These are phyloP conservation scores for Parthenolecanium corni DNA, from an alignment of 2,888 invertebrate species.

Conservation along the genomic window DNA sequence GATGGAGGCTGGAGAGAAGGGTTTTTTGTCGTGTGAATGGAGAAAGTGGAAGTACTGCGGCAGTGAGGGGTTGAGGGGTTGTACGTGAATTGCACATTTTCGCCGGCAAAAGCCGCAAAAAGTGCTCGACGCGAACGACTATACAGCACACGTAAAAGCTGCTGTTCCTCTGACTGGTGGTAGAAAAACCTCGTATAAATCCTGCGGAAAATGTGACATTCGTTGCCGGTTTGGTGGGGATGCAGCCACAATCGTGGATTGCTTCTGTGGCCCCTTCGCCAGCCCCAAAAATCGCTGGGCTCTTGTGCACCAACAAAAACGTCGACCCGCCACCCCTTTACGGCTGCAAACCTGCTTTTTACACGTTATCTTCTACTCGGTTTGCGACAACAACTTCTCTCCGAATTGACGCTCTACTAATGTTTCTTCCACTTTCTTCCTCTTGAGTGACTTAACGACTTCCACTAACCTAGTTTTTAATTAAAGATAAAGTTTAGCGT, in stretches of 20 bases:
- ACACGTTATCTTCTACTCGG: constrained; percentile 26
- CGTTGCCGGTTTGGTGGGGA: constrained; percentile 9
- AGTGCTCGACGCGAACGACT: too few relatives aligned
- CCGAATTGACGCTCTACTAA: constrained; percentile 25
- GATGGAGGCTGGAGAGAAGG: too few relatives aligned
- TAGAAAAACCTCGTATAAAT: constrained; percentile 15
- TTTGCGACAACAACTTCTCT: constrained; percentile 24
- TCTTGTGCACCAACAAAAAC: background rate
- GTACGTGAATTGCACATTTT: too few relatives aligned
- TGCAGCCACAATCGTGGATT: constrained; percentile 1
- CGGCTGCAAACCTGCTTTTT: background rate
- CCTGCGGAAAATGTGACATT: constrained; percentile 25
- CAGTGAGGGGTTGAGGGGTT: too few relatives aligned
- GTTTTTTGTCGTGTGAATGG: too few relatives aligned
- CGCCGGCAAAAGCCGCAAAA: too few relatives aligned
- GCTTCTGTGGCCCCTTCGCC: constrained; percentile 7
- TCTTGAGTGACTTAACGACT: constrained; percentile 26
- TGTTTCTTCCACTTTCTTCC: constrained; percentile 27
- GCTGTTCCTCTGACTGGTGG: background rate
- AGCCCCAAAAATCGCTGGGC: constrained; percentile 8
- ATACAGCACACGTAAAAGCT: too few relatives aligned
- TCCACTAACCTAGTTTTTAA: constrained; percentile 27
- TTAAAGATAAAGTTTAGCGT: constrained; percentile 19
- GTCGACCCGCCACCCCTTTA: too few relatives aligned
- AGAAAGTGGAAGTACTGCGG: too few relatives aligned